Base-by-base conservation (phyloP, 2,113 vertebrate genomes). In the Corythoichthys haematopterus region DNA sequence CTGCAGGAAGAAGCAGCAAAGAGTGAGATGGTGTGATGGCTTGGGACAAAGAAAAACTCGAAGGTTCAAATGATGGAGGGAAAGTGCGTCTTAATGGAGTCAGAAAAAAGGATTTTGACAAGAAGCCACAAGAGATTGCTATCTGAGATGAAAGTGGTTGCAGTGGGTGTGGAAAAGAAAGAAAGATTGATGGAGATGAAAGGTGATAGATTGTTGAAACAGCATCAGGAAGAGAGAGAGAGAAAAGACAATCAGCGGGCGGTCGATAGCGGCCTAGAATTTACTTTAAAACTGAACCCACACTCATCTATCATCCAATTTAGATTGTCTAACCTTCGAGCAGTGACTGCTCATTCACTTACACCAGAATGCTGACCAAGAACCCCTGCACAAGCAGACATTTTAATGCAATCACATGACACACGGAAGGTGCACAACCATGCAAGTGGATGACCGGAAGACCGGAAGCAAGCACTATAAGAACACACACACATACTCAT, bases 1-100 rank as follows among this genome's bases (percentile, higher is more conserved):
- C 97, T 99, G 91, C 82, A 71, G 93, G 92, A 66, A 73, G 0
- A 58, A 75, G 58, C 61, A 87, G 70, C 88, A 87, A 50, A 3
- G 60, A 72, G 64, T 77, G 75, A 85, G 76, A 58, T 64, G 70
- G 75, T 20, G 33, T 59, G 52, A 66, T n/a, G 9, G 15, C 10
- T 52, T 52, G 50, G 14, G 16, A 52, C 16, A 52, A 52, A 52
- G 40, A 52, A n/a, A 12, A 52, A 36, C 1, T 38, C 35, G 4
- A 16, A 43, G 38, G 38, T 5, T 10, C 16, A 61, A 43, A 61
- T 43, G 37, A n/a, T 43, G 56, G 10, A 35, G 3, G 37, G 50
- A 56, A 87, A 93, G 91, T 35, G 43, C 7, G 43, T 14, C n/a
- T 46, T 46, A 45, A 33, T 33, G 60, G 60, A 46, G 40, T 62